A percentile compares a stretch with the other conserved stretches of the same genome.
These are phyloP conservation scores for Erynnis tages DNA, from an alignment of 2,888 invertebrate species.

Conservation along the genomic window DNA sequence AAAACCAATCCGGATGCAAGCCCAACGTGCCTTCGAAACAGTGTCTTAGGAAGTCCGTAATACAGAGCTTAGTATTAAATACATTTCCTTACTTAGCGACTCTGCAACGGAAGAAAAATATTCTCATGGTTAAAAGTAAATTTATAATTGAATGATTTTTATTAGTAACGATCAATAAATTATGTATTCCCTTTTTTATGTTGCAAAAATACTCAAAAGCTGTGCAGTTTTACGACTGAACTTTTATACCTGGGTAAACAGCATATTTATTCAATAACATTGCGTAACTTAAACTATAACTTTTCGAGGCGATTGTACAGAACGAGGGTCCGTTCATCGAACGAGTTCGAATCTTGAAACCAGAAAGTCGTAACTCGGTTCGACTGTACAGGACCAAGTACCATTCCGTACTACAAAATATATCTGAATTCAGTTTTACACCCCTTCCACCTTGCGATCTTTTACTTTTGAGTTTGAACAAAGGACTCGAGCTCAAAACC, in stretches of 20 bases:
- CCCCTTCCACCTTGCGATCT: slow-evolving; percentile 46
- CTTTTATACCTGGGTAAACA: slow-evolving; percentile 27
- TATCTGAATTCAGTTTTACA: slow-evolving; percentile 41
- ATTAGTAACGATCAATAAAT: neutral
- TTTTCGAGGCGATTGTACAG: slow-evolving; percentile 68
- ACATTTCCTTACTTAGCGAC: no score
- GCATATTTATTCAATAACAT: slow-evolving; percentile 34
- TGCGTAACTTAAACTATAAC: slow-evolving; percentile 36
- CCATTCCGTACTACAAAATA: slow-evolving; percentile 46
- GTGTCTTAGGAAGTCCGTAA: no score
- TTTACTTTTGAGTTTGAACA: slow-evolving; percentile 39
- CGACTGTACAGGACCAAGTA: slow-evolving; percentile 41
- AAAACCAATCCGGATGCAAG: no score
- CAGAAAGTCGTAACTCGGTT: slow-evolving; percentile 56
- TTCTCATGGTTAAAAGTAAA: no score
- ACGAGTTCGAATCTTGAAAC: slow-evolving; percentile 51
- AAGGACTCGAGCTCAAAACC: slow-evolving; percentile 49
- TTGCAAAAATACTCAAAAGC: neutral
- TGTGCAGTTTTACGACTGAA: neutral
- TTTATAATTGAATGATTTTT: no score
- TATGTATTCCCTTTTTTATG: neutral
- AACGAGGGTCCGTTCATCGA: slow-evolving; percentile 73
- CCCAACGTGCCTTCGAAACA: no score
- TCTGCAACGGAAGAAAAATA: no score
- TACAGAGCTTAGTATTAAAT: no score